phyloP scores from a whole-genome alignment of 2,888 invertebrate species.

The Xestoiulus laeticollis region DNA sequence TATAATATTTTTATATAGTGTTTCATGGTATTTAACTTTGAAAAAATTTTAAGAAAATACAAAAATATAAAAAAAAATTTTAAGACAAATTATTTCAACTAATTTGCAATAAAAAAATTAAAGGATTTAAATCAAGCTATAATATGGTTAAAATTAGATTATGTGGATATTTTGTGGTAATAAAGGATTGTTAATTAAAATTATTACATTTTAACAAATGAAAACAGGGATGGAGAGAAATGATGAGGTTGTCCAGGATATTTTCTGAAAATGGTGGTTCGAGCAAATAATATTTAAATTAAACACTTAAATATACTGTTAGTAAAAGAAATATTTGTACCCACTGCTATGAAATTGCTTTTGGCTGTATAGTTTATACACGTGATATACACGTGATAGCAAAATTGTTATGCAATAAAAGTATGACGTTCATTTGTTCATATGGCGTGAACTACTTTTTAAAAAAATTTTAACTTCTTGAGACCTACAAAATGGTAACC shows the following conservation, averaged over 20 bases:
- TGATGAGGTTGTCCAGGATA: neutral
- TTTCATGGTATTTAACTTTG: neutral
- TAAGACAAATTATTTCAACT: neutral
- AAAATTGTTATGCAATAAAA: neutral
- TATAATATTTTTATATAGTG: neutral
- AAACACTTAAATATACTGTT: no score
- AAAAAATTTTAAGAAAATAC: no score
- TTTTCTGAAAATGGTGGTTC: conserved; percentile 1
- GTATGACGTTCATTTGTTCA: neutral
- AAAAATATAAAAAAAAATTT: neutral
- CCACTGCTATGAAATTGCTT: conserved; percentile 58
- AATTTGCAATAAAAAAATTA: no score
- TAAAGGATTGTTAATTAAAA: neutral
- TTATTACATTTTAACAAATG: neutral
- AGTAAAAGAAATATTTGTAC: conserved; percentile 51
- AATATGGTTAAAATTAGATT: neutral
- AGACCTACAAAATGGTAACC: neutral
- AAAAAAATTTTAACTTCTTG: neutral
- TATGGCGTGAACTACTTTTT: neutral
- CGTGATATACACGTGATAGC: conserved; percentile 51
- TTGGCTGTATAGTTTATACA: conserved; percentile 60
- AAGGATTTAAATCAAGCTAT: no score
- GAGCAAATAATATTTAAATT: neutral
- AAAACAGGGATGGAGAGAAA: neutral
- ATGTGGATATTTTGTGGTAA: neutral